These are phyloP conservation scores for Gambelia wislizenii DNA, from an alignment of 2,797 vertebrate species.

Conservation along the genomic window DNA sequence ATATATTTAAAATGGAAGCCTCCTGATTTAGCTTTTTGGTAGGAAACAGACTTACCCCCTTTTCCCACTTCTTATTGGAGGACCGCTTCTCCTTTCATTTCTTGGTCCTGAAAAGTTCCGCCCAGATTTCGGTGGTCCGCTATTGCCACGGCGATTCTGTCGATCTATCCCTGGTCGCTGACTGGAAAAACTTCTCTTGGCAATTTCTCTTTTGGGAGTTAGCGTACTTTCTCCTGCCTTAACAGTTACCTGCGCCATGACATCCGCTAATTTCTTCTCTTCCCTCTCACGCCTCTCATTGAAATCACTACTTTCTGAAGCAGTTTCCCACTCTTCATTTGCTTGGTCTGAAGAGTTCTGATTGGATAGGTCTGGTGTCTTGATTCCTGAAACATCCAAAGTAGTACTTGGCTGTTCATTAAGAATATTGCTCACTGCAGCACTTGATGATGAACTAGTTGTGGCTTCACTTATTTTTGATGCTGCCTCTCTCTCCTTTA, in stretches of 20 bases:
- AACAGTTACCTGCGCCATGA: slow-evolving; percentile 76
- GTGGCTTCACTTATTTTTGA: slow-evolving; percentile 77
- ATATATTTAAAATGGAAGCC: too few relatives aligned
- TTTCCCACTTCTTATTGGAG: slow-evolving; percentile 87
- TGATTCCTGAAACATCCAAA: slow-evolving; percentile 88
- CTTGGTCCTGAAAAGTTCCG: slow-evolving; percentile 92
- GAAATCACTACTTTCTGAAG: slow-evolving; percentile 98
- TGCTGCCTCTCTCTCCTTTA: slow-evolving; percentile 91
- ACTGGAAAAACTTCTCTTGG: slow-evolving; percentile 97
- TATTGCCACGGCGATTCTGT: slow-evolving; percentile 92
- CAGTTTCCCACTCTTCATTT: slow-evolving; percentile 99
- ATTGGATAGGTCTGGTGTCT: slow-evolving; percentile 97
- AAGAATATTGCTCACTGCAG: slow-evolving; percentile 66
- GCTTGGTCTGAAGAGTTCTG: slow-evolving; percentile 99
- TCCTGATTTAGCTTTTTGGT: background rate
- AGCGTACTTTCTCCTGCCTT: slow-evolving; percentile 80
- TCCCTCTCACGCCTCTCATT: slow-evolving; percentile 96
- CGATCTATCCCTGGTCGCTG: slow-evolving; percentile 92
- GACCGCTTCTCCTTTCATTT: slow-evolving; percentile 90
- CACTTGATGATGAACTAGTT: slow-evolving; percentile 64
- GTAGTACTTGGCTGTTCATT: slow-evolving; percentile 74
- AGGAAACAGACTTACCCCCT: slow-evolving; percentile 87
- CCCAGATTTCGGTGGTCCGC: slow-evolving; percentile 86
- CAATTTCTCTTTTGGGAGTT: slow-evolving; percentile 88
- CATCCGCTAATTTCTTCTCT: slow-evolving; percentile 88